Evolutionary conservation across 2,888 invertebrate species (phyloP).

Genomic region (Plemyria rubiginata): DNA sequence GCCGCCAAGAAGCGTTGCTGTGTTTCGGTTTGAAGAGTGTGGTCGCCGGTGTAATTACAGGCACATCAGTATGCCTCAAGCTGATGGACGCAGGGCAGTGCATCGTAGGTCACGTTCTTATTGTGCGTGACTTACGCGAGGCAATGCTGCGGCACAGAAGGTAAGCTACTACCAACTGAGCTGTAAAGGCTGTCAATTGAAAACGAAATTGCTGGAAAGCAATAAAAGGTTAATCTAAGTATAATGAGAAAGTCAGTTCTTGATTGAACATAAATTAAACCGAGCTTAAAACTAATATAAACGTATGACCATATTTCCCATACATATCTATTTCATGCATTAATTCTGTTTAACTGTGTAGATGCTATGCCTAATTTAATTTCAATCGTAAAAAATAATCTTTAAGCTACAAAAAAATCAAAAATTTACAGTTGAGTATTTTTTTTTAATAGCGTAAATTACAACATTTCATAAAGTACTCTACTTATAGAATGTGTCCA

Average conservation of each 20-base stretch:
- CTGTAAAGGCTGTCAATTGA: constrained; percentile 28
- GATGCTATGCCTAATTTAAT: not conserved
- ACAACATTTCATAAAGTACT: too few species aligned
- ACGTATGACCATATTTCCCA: constrained; percentile 4
- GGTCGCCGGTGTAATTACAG: too few species aligned
- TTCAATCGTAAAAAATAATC: not conserved
- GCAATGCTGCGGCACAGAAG: too few species aligned
- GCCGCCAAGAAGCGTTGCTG: too few species aligned
- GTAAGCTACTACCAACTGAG: not conserved
- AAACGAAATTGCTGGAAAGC: constrained; percentile 14
- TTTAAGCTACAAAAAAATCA: not conserved
- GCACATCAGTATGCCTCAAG: too few species aligned
- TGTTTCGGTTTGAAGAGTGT: too few species aligned
- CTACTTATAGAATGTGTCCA: too few species aligned
- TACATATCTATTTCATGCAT: constrained; percentile 12
- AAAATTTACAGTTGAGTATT: not conserved
- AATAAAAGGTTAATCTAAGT: constrained; percentile 19
- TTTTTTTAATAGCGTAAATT: too few species aligned
- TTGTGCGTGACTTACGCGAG: too few species aligned
- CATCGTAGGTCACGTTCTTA: too few species aligned
- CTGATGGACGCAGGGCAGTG: too few species aligned
- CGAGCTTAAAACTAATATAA: constrained; percentile 8
- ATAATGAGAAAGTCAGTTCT: constrained; percentile 21
- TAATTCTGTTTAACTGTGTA: not conserved
- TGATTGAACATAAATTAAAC: constrained; percentile 18